Conservation (phyloP, 2,888 invertebrate species). For the Boloria selene region DNA sequence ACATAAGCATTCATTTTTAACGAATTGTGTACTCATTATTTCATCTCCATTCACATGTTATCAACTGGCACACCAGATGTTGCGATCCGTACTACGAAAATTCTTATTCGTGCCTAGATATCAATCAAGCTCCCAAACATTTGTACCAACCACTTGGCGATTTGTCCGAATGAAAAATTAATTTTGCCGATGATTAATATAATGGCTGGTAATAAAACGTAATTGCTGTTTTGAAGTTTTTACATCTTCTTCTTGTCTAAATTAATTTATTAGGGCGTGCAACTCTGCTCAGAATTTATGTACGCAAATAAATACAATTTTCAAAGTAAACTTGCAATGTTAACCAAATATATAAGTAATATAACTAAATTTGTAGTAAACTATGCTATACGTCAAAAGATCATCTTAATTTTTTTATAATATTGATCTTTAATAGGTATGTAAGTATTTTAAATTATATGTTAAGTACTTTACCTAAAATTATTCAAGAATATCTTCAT, state of each 20-base stretch:
- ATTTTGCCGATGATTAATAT: constrained; percentile 81
- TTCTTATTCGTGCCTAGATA: constrained; percentile 60
- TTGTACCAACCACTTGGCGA: constrained; percentile 71
- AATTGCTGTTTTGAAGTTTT: constrained; percentile 81
- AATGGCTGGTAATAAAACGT: constrained; percentile 78
- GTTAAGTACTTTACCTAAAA: constrained; percentile 1
- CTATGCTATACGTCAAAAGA: too few species aligned
- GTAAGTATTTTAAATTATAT: neutral
- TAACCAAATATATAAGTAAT: too few species aligned
- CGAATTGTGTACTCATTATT: constrained; percentile 21
- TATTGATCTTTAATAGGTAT: neutral
- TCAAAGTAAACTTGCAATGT: constrained; percentile 3
- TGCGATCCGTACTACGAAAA: constrained; percentile 49
- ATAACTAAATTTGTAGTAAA: too few species aligned
- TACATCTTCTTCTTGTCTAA: constrained; percentile 79
- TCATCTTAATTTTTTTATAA: too few species aligned
- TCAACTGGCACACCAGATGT: constrained; percentile 46
- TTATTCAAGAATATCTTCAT: constrained; percentile 31
- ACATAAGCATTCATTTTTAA: constrained; percentile 2
- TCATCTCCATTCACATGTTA: constrained; percentile 38
- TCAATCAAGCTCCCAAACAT: constrained; percentile 75
- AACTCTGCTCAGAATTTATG: constrained; percentile 34
- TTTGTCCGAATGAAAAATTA: constrained; percentile 82
- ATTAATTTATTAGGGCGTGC: constrained; percentile 69
- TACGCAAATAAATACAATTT: constrained; percentile 31